Evolutionary conservation across 2,797 vertebrate genomes (phyloP).

Genomic region (Myioborus melanocephalus): DNA sequence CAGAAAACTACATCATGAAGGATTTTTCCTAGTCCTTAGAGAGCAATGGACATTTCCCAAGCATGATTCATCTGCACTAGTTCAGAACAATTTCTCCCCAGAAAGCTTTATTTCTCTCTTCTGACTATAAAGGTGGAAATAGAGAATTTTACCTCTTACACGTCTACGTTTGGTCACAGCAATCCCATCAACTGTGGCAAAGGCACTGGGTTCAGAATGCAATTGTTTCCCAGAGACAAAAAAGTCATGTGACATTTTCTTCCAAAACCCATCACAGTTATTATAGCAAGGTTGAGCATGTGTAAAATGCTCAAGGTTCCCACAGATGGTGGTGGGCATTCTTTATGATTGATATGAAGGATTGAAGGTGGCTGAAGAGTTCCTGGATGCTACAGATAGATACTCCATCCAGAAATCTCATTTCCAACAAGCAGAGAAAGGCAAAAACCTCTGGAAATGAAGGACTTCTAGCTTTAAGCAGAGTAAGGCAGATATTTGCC

Average conservation of each 20-base stretch:
- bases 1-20: neutral
- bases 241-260: neutral
- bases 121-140: neutral
- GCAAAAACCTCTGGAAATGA: neutral
- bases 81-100: conserved; percentile 28
- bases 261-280: neutral
- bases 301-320: neutral
- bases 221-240: neutral
- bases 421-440: neutral
- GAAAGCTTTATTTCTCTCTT: conserved; percentile 1
- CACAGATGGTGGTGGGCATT: neutral
- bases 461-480: neutral
- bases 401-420: neutral
- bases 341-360: neutral
- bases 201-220: neutral
- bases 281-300: neutral
- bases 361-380: neutral
- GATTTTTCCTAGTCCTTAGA: neutral
- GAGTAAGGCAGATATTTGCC: neutral
- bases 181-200: neutral
- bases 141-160: neutral
- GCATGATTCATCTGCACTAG: neutral
- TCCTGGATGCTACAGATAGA: neutral
- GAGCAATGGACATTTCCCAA: conserved; percentile 23
- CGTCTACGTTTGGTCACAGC: neutral